A percentile compares a stretch with the other conserved stretches of the same genome.
These are phyloP conservation scores for Philypnodon macrostomus DNA, from an alignment of 2,797 vertebrate genomes.

Conservation along the genomic window DNA sequence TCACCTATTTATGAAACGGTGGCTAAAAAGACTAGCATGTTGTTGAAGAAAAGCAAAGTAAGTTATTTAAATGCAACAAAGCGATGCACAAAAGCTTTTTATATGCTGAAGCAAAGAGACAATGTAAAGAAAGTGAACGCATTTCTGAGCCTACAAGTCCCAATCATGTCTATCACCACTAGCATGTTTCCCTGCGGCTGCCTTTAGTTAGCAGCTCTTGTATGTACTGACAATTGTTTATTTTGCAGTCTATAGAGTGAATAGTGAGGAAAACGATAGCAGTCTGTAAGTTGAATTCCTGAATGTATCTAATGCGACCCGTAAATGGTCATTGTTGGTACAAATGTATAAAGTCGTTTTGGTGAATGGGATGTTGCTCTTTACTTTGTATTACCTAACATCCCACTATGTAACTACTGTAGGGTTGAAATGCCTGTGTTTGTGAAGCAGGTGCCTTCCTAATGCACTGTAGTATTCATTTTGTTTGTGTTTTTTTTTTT, in stretches of 20 bases:
- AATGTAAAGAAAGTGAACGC: slow-evolving; percentile 18
- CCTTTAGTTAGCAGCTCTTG: slow-evolving; percentile 48
- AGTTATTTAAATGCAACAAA: slow-evolving; percentile 28
- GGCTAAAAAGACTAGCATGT: slow-evolving; percentile 34
- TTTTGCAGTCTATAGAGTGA: slow-evolving; percentile 40
- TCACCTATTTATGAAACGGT: slow-evolving; percentile 13
- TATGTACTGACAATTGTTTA: slow-evolving; percentile 44
- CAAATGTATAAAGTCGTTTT: slow-evolving; percentile 29
- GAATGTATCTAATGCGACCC: slow-evolving; percentile 62
- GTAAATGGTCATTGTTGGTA: slow-evolving; percentile 41
- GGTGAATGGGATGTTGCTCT: slow-evolving; percentile 27
- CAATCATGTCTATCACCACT: slow-evolving; percentile 47
- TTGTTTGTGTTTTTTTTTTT: slow-evolving; percentile 34
- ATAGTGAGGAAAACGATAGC: slow-evolving; percentile 29
- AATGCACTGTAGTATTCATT: slow-evolving; percentile 59
- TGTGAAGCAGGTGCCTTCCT: slow-evolving; percentile 67
- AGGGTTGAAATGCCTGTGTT: slow-evolving; percentile 57
- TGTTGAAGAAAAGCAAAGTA: slow-evolving; percentile 46
- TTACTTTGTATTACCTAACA: slow-evolving; percentile 43
- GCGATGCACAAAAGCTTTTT: slow-evolving; percentile 5
- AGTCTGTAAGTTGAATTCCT: slow-evolving; percentile 44
- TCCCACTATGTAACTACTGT: slow-evolving; percentile 42
- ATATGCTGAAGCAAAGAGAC: background rate
- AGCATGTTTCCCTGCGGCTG: slow-evolving; percentile 54
- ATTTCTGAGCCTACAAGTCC: slow-evolving; percentile 51